Base-by-base conservation (phyloP, 2,888 invertebrate genomes). In the Pseudolycoriella hygida region DNA sequence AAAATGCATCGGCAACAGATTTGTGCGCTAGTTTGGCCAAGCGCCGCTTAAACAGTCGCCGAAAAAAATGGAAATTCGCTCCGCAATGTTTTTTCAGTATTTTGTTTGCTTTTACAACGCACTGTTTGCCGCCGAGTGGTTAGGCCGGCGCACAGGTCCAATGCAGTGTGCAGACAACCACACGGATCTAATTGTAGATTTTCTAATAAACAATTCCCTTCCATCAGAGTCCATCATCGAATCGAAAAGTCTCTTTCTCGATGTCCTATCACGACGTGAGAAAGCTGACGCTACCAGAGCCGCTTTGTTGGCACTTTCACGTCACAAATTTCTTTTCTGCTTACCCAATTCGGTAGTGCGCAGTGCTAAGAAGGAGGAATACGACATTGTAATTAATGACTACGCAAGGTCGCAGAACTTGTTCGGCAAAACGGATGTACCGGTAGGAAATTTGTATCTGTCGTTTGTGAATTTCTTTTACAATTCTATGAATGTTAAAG, bases 371-470 rank as follows among this genome's bases (percentile, higher is more conserved):
- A 83, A 86, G 57, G 92, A 90, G 43, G 96, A 98, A 60, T 98
- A 92, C 60, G 94, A 97, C 61, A 76, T 93, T 43, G 92, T 98
- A 17, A 90, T 98, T 48, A 98, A 94, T 60, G 98, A 98, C 63
- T 98, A 96, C 61, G 84, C 89, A 1, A 73, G 97, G 54, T 97
- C 93, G 3, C 93, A 90, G 62, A 90, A 94, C 58, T 70, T 97
- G 19, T 97, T 96, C 69, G 86, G 88, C 47, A 90, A 88, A 63
- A 90, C 89, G 25, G 90, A 94, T 62, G 80, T 94, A 14, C 77
- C 79, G 54, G 79, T 81, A 59, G 56, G 59, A 58, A n/a, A n/a
- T n/a, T n/a, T n/a, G n/a, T n/a, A n/a, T n/a, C n/a, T 17, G 40
- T 42, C 43, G 11, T 46, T 42, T n/a, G n/a, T n/a, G n/a, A 43